Conservation (phyloP, 2,888 invertebrate genomes). For the Lithophane leautieri region DNA sequence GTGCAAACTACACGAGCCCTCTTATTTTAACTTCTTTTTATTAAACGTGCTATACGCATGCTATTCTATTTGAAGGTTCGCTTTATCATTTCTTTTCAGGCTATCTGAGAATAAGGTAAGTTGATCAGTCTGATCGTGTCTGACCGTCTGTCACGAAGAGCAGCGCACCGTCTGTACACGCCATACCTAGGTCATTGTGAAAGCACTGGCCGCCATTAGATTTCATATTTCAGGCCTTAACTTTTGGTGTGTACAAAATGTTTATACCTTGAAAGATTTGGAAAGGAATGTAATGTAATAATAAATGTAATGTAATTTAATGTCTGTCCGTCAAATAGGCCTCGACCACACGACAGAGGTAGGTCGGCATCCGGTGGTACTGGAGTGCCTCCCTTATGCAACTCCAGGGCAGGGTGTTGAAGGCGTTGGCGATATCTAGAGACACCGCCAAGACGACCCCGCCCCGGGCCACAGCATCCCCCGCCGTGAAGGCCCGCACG, state of each 20-base stretch:
- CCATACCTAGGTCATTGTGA: slow-evolving; percentile 12
- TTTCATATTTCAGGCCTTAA: not conserved
- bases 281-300: not conserved
- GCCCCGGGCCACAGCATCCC: too few species aligned
- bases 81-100: not conserved
- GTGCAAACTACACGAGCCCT: slow-evolving; percentile 8
- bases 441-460: too few species aligned
- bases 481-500: too few species aligned
- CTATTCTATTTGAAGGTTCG: not conserved
- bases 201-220: not conserved
- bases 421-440: too few species aligned
- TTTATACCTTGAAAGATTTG: not conserved
- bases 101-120: not conserved
- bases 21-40: slow-evolving; percentile 18
- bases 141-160: not conserved
- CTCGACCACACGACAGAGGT: too few species aligned
- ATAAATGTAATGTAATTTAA: too few species aligned
- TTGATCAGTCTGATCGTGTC: not conserved
- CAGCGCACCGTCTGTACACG: slow-evolving; percentile 45
- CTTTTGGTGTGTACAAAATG: not conserved
- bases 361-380: too few species aligned
- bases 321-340: too few species aligned
- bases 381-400: too few species aligned
- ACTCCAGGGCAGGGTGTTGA: too few species aligned
- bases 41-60: not conserved